These are phyloP conservation scores for Sinonovacula constricta DNA, from an alignment of 1,140 invertebrate genomes.

Conservation along the genomic window DNA sequence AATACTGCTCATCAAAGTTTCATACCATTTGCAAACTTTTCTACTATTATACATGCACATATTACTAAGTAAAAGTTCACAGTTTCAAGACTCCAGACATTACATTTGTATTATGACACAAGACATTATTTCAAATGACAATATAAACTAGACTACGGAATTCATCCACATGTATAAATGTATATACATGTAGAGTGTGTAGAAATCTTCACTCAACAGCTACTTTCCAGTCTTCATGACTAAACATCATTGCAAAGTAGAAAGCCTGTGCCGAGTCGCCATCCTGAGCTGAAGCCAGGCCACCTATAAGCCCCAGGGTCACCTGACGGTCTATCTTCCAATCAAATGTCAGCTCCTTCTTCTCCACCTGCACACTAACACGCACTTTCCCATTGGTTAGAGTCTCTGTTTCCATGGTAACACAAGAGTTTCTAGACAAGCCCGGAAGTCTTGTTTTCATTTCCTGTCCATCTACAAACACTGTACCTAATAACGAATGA, in stretches of 20 bases:
- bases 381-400: conserved; percentile 72
- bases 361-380: conserved; percentile 70
- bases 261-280: conserved; percentile 48
- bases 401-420: conserved; percentile 71
- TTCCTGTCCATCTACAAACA: conserved; percentile 75
- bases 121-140: no score
- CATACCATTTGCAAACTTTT: no score
- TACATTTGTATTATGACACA: no score
- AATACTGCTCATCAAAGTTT: no score
- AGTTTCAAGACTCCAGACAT: no score
- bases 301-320: conserved; percentile 15
- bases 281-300: conserved; percentile 1
- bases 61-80: no score
- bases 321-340: conserved; percentile 64
- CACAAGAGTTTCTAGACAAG: conserved; percentile 67
- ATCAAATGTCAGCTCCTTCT: conserved; percentile 75
- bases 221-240: conserved; percentile 73
- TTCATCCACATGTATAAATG: no score
- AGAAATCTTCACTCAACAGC: conserved; percentile 68
- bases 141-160: no score
- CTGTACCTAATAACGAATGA: conserved; percentile 64
- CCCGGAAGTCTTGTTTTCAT: conserved; percentile 73
- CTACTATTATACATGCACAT: no score
- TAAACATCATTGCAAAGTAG: conserved; percentile 70
- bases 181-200: no score